Evolutionary conservation across 2,797 vertebrate genomes (phyloP), one percentile per base, ranked within the genome.

Genomic region (Leuciscus waleckii): DNA sequence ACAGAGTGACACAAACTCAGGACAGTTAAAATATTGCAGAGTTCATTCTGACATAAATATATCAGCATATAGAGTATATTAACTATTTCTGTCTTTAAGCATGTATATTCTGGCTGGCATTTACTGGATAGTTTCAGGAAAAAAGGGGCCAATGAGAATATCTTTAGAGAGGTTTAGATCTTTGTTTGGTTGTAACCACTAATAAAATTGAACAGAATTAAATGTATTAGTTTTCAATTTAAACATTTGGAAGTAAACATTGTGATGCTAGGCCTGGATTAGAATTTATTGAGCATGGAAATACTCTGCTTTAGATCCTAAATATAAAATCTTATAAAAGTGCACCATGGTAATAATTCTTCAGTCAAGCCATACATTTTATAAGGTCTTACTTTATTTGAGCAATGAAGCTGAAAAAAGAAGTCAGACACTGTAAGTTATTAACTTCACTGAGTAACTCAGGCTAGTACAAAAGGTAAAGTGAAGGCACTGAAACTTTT

Each of bases 401-500:
- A 67, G 41, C 43, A 75, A 49, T n/a, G 73, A 82, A 29, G 35
- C 58, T 5, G 14, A 39, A 46, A 65, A 83, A 61, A 58, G 2
- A 26, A 19, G 8, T 49, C 81, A 82, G 21, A 65, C 43, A 82
- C 7, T 3, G 35, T 35, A 16, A 65, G 70, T 39, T 19, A 14
- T 35, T 23, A 61, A 49, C 19, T 10, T 49, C 43, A 82, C 54
- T 26, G 19, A 49, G 70, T 35, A 56, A 37, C 7, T 71, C 68
- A 58, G 6, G 23, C 32, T 69, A 58, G 5, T 63, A 46, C 54
- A 74, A 74, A 63, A 63, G 19, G 16, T 61, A 43, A 75, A 61
- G 54, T n/a, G 23, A 65, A 77, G 73, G 80, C 68, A 71, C 51
- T 63, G 39, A 39, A 69, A 68, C 29, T 11, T 35, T 83, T 11